A percentile compares a stretch with the other conserved stretches of the same genome.
Conservation (phyloP, 2,797 vertebrate species). For the Labroides dimidiatus region DNA sequence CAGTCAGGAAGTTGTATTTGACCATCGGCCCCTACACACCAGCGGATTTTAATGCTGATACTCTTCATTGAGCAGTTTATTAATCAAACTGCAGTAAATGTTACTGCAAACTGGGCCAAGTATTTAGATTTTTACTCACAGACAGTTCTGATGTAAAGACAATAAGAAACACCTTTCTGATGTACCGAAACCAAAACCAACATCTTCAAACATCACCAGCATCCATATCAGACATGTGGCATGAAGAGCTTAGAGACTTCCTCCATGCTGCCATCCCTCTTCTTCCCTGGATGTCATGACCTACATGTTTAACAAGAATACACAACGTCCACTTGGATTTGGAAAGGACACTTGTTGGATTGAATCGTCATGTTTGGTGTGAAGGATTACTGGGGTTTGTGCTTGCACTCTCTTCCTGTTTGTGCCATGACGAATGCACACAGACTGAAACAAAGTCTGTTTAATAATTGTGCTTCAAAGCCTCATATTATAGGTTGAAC, state of each 20-base stretch:
- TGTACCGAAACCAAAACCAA: constrained; percentile 1
- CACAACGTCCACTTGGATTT: constrained; percentile 6
- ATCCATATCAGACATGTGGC: constrained; percentile 2
- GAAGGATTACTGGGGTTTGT: constrained; percentile 26
- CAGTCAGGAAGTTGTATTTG: too few species aligned
- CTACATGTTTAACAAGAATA: not conserved
- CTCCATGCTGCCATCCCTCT: not conserved
- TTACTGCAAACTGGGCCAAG: not conserved
- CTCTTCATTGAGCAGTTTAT: too few species aligned
- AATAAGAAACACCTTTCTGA: not conserved
- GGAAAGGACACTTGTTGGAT: constrained; percentile 10
- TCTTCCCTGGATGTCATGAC: constrained; percentile 9
- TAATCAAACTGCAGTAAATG: not conserved
- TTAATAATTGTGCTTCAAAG: not conserved
- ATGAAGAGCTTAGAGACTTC: not conserved
- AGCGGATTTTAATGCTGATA: too few species aligned
- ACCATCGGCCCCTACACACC: too few species aligned
- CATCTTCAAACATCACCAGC: constrained; percentile 7
- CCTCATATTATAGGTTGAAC: not conserved
- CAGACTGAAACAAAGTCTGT: constrained; percentile 9
- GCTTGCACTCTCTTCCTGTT: not conserved
- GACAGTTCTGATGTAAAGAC: not conserved
- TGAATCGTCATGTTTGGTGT: constrained; percentile 13
- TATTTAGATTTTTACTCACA: too few species aligned
- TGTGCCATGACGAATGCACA: not conserved